These are phyloP conservation scores for Rhysida immarginata DNA, from an alignment of 1,140 invertebrate genomes.

Conservation along the genomic window DNA sequence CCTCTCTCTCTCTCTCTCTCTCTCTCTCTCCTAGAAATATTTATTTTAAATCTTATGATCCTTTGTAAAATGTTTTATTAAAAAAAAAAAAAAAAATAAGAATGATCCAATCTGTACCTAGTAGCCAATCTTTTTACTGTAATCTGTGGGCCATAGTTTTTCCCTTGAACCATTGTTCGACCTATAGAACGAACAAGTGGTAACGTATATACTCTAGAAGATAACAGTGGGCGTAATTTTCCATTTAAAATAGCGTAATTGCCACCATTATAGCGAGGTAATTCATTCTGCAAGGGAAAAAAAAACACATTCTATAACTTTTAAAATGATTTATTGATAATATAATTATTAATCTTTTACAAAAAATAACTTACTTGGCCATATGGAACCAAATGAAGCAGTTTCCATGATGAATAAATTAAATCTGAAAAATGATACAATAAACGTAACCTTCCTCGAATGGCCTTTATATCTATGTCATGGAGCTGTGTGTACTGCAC, in stretches of 20 bases:
- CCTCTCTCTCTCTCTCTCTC: no score
- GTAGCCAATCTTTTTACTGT: slow-evolving; percentile 43
- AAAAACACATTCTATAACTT: background rate
- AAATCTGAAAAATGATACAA: slow-evolving; percentile 47
- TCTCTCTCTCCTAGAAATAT: no score
- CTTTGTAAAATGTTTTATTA: background rate
- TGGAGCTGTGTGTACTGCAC: slow-evolving; percentile 40
- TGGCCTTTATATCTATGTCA: slow-evolving; percentile 33
- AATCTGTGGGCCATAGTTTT: slow-evolving; percentile 50
- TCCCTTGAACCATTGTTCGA: slow-evolving; percentile 49
- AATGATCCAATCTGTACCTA: slow-evolving; percentile 21
- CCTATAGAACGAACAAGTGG: slow-evolving; percentile 46
- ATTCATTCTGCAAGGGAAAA: slow-evolving; percentile 15
- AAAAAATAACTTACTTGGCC: background rate
- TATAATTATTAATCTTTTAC: background rate
- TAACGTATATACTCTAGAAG: slow-evolving; percentile 44
- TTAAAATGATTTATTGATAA: no score
- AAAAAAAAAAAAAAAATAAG: background rate
- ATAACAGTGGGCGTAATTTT: slow-evolving; percentile 37
- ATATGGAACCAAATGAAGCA: slow-evolving; percentile 36
- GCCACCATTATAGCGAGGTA: slow-evolving; percentile 19
- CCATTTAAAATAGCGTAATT: slow-evolving; percentile 18
- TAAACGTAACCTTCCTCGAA: slow-evolving; percentile 39
- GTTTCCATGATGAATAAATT: slow-evolving; percentile 44
- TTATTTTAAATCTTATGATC: background rate